A percentile compares a stretch with the other conserved stretches of the same genome.
These are phyloP conservation scores for Stenurella melanura DNA, from an alignment of 2,888 invertebrate genomes.

Conservation along the genomic window DNA sequence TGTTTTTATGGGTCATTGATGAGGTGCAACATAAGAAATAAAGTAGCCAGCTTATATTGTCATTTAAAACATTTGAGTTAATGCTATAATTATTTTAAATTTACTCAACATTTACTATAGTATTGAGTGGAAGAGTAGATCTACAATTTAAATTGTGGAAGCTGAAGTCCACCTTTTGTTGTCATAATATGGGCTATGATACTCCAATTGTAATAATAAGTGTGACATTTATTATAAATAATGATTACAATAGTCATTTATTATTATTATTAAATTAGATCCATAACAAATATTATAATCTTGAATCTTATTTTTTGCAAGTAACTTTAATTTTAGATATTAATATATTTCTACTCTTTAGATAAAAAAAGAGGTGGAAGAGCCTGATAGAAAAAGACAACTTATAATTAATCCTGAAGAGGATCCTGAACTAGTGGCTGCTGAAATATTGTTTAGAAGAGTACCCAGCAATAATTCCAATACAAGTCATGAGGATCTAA, in stretches of 20 bases:
- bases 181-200: too few species aligned
- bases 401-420: constrained; percentile 65
- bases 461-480: constrained; percentile 40
- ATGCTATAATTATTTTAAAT: not conserved
- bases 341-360: constrained; percentile 8
- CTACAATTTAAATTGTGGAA: too few species aligned
- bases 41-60: not conserved
- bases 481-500: constrained; percentile 19
- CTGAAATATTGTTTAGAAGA: constrained; percentile 75
- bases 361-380: constrained; percentile 34
- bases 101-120: not conserved
- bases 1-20: not conserved
- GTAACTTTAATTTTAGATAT: not conserved
- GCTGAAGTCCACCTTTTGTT: too few species aligned
- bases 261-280: too few species aligned
- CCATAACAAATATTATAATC: too few species aligned
- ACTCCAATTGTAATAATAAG: too few species aligned
- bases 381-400: constrained; percentile 43
- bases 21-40: not conserved
- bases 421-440: constrained; percentile 73
- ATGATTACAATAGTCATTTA: too few species aligned
- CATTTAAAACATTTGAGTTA: not conserved
- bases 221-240: too few species aligned
- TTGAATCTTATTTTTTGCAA: too few species aligned
- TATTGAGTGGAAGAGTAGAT: not conserved